Conservation (phyloP, 2,797 vertebrate genomes). For the Molossus alvarezi region DNA sequence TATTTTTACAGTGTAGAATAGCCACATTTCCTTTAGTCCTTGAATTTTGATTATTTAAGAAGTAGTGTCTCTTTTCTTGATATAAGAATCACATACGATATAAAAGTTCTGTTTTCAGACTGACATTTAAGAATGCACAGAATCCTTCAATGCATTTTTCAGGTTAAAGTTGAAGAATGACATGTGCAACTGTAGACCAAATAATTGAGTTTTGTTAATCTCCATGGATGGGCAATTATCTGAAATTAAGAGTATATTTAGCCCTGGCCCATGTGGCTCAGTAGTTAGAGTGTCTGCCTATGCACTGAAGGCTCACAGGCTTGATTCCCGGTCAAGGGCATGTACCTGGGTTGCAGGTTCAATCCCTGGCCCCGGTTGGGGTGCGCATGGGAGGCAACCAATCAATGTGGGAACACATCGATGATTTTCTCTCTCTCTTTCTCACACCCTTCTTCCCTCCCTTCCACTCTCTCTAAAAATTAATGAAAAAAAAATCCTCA, state of each 20-base stretch:
- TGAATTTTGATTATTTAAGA: conserved; percentile 28
- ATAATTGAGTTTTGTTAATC: not conserved
- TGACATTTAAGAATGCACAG: conserved; percentile 1
- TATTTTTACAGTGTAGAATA: not conserved
- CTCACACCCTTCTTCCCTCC: too few relatives aligned
- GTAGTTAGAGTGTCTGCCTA: too few relatives aligned
- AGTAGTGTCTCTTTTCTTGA: not conserved
- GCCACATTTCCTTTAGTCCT: not conserved
- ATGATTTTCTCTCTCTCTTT: too few relatives aligned
- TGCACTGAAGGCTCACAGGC: too few relatives aligned
- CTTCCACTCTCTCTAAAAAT: too few relatives aligned
- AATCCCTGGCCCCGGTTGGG: too few relatives aligned
- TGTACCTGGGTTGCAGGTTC: too few relatives aligned
- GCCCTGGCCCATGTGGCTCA: too few relatives aligned
- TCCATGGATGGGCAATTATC: not conserved
- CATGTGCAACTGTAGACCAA: not conserved
- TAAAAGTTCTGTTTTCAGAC: not conserved
- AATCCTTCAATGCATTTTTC: not conserved
- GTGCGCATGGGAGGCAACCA: too few relatives aligned
- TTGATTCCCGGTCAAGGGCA: too few relatives aligned
- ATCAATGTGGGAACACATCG: too few relatives aligned
- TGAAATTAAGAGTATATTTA: not conserved
- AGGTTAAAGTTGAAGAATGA: not conserved
- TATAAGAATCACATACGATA: not conserved
- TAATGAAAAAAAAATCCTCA: too few relatives aligned